Evolutionary conservation across 2,113 vertebrate genomes (phyloP).

Genomic region (Haemorhous mexicanus): DNA sequence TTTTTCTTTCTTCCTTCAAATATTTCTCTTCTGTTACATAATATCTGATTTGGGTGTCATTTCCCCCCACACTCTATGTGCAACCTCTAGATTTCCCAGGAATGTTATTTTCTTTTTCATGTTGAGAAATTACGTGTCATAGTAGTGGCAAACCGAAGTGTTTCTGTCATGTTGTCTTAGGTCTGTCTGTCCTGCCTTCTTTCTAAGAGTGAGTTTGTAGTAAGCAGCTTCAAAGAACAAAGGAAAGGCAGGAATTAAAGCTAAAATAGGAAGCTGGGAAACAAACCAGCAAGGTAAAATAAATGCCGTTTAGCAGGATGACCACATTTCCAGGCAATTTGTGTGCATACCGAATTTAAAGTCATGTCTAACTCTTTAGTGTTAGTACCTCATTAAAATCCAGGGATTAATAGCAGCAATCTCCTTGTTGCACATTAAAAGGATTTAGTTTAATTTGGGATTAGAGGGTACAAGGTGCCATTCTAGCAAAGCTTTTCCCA

Average conservation of each 20-base stretch:
- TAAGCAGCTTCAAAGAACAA: not conserved
- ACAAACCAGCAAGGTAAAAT: not conserved
- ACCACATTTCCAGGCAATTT: not conserved
- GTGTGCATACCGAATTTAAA: not conserved
- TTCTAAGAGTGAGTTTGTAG: not conserved
- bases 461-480: not conserved
- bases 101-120: not conserved
- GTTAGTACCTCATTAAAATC: slow-evolving; percentile 2
- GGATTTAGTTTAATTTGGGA: not conserved
- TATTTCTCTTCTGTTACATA: not conserved
- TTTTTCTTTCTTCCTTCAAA: not conserved
- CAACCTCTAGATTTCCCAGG: not conserved
- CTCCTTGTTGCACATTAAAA: not conserved
- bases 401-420: not conserved
- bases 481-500: not conserved
- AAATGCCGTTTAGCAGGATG: not conserved
- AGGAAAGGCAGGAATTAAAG: not conserved
- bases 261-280: not conserved
- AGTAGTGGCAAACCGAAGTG: not conserved
- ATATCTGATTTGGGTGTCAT: not conserved
- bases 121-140: not conserved
- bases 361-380: not conserved
- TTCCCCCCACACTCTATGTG: not conserved
- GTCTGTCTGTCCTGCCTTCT: not conserved
- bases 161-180: not conserved